A percentile compares a stretch with the other conserved stretches of the same genome.
Evolutionary conservation across 2,888 invertebrate species (phyloP).

Genomic region (Brachyopa scutellaris): DNA sequence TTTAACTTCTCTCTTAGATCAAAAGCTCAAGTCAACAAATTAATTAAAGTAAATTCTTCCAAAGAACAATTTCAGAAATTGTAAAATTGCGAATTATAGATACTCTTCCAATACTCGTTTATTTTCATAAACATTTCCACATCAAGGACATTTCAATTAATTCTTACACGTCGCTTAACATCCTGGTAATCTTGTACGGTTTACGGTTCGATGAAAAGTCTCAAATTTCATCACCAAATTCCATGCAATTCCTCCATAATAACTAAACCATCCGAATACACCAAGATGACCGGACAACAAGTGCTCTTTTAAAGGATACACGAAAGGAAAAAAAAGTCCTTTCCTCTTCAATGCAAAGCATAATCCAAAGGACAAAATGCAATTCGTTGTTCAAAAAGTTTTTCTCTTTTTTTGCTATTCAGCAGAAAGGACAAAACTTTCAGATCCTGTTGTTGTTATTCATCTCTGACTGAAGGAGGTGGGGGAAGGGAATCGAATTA

Average conservation of each 20-base stretch:
- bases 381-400: background rate
- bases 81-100: too few species aligned
- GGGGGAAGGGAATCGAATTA: too few species aligned
- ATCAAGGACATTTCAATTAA: background rate
- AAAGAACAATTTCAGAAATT: too few species aligned
- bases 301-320: constrained; percentile 22
- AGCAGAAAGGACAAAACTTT: constrained; percentile 27
- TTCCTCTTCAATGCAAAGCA: constrained; percentile 5
- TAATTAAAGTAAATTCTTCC: too few species aligned
- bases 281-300: constrained; percentile 23
- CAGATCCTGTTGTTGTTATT: constrained; percentile 44
- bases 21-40: too few species aligned
- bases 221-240: constrained; percentile 1
- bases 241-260: background rate
- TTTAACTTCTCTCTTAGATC: too few species aligned
- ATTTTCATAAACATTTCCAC: background rate
- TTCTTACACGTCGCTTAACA: background rate
- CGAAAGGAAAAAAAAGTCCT: background rate
- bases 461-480: too few species aligned
- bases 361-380: constrained; percentile 38
- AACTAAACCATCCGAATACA: background rate
- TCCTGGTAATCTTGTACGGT: background rate
- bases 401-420: background rate
- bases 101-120: too few species aligned
- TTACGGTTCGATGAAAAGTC: background rate